These are phyloP conservation scores for Pachyuromys duprasi DNA, from an alignment of 2,797 vertebrate species.

Conservation along the genomic window DNA sequence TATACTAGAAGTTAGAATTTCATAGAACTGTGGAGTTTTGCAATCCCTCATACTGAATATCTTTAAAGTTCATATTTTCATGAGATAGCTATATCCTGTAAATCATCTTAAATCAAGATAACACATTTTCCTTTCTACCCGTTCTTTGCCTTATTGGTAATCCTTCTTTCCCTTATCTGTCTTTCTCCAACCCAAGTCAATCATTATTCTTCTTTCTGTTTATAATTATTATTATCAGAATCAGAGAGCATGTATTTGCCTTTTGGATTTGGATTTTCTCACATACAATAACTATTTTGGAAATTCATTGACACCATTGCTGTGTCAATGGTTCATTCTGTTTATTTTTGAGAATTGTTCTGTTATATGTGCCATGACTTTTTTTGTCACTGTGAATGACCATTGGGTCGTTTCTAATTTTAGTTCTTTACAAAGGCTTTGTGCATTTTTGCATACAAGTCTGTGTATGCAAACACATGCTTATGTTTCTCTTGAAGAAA, in stretches of 20 bases:
- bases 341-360: not conserved
- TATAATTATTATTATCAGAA: slow-evolving; percentile 16
- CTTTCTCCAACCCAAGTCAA: not conserved
- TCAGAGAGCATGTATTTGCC: not conserved
- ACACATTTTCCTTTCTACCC: not conserved
- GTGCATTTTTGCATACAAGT: not conserved
- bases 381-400: not conserved
- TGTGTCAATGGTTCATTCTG: not conserved
- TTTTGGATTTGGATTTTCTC: slow-evolving; percentile 15
- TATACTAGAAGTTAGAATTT: not conserved
- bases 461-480: not conserved
- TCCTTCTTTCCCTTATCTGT: not conserved
- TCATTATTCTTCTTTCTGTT: not conserved
- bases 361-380: not conserved
- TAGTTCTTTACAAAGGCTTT: not conserved
- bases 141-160: not conserved
- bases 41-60: not conserved
- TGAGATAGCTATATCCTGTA: not conserved
- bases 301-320: not conserved
- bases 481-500: slow-evolving; percentile 5
- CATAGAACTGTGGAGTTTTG: not conserved
- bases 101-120: slow-evolving; percentile 14
- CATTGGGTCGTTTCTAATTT: not conserved
- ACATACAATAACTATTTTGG: slow-evolving; percentile 20
- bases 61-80: not conserved